Percentiles rank a stretch among this genome's conserved stretches.
Conservation (phyloP, 2,797 vertebrate genomes). For the Myotis findleyi region DNA sequence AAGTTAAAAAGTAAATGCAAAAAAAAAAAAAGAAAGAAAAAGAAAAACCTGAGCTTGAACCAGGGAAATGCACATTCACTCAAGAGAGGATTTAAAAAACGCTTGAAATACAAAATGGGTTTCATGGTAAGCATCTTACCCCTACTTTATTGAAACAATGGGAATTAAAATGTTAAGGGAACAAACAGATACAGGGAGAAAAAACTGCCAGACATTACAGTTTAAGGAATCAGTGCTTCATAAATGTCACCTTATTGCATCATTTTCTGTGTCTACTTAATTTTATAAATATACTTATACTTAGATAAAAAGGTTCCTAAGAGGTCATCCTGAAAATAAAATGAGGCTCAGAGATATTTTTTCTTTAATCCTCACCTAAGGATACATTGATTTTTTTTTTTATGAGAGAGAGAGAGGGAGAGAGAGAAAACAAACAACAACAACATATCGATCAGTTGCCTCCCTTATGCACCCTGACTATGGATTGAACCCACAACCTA, state of each 20-base stretch:
- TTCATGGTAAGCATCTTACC: not conserved
- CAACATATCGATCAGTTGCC: too few species aligned
- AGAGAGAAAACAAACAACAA: too few species aligned
- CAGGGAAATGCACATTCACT: not conserved
- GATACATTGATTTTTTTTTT: not conserved
- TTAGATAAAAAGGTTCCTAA: conserved; percentile 39
- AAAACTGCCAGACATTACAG: not conserved
- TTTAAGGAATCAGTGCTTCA: not conserved
- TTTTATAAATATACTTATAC: conserved; percentile 33
- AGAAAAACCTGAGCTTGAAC: not conserved
- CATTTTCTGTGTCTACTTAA: not conserved
- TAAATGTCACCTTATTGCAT: conserved; percentile 17
- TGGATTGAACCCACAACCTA: too few species aligned
- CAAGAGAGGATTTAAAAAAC: not conserved
- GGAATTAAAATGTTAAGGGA: conserved; percentile 14
- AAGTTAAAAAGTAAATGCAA: not conserved
- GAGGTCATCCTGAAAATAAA: conserved; percentile 36
- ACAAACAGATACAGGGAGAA: not conserved
- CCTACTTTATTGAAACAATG: not conserved
- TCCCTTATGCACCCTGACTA: too few species aligned
- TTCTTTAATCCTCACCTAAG: too few species aligned
- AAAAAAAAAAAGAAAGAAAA: not conserved
- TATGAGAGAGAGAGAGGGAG: too few species aligned
- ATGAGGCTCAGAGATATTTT: not conserved
- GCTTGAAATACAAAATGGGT: not conserved